Conservation (phyloP, 1,140 invertebrate species). For the Zaprionus nigranus region DNA sequence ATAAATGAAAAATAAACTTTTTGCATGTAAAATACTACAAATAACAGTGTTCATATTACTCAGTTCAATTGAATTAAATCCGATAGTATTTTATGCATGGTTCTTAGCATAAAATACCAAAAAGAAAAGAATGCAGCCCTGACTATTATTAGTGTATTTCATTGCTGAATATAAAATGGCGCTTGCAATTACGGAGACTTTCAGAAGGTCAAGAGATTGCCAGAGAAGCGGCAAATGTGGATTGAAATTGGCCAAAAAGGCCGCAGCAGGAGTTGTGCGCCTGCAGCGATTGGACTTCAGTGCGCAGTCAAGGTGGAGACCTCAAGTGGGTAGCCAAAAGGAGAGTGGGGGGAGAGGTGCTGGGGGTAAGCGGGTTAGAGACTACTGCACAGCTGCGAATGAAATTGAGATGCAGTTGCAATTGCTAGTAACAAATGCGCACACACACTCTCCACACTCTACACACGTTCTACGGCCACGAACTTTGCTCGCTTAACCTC, state of each 20-base stretch:
- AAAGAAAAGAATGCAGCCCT: constrained; percentile 20
- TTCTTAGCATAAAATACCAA: constrained; percentile 14
- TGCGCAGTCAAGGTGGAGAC: constrained; percentile 19
- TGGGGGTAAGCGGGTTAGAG: background rate
- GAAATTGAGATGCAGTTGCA: constrained; percentile 54
- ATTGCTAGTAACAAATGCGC: constrained; percentile 7
- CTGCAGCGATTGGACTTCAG: constrained; percentile 1
- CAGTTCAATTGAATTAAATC: background rate
- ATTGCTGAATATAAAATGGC: constrained; percentile 52
- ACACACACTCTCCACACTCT: constrained; percentile 33
- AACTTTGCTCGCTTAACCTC: constrained; percentile 77
- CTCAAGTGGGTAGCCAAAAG: constrained; percentile 18
- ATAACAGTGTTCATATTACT: too few species aligned
- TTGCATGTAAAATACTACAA: too few species aligned
- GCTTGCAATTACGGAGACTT: constrained; percentile 50
- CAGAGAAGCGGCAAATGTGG: constrained; percentile 4
- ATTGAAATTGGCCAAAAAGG: constrained; percentile 14
- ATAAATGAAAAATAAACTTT: too few species aligned
- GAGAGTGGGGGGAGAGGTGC: background rate
- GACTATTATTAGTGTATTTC: constrained; percentile 9
- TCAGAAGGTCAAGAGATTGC: constrained; percentile 65
- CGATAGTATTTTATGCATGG: background rate
- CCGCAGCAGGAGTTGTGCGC: constrained; percentile 2
- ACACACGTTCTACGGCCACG: constrained; percentile 68
- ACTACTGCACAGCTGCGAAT: constrained; percentile 52